A percentile compares a stretch with the other conserved stretches of the same genome.
These are phyloP conservation scores for Drosophila setosimentum DNA, from an alignment of 2,888 invertebrate genomes.

Conservation along the genomic window DNA sequence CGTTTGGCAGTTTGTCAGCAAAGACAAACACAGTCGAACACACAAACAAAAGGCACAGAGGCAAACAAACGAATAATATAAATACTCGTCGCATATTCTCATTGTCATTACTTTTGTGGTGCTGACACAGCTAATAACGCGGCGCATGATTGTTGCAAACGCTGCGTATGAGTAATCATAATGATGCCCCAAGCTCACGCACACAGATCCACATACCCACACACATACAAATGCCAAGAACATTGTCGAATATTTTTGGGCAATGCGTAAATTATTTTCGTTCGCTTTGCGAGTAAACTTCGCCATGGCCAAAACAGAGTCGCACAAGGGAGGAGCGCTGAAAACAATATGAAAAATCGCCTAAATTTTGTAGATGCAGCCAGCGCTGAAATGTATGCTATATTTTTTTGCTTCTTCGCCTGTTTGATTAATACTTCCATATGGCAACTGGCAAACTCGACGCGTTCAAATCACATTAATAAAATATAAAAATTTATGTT, in stretches of 20 bases:
- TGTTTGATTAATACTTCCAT: conserved; percentile 76
- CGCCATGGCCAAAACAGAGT: conserved; percentile 16
- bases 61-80: conserved; percentile 58
- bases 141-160: conserved; percentile 79
- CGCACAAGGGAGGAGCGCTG: conserved; percentile 16
- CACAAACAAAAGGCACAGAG: background rate
- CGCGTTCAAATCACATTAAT: conserved; percentile 77
- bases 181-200: conserved; percentile 56
- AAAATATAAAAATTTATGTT: conserved; percentile 80
- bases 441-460: conserved; percentile 73
- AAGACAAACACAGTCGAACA: conserved; percentile 6
- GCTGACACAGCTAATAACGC: conserved; percentile 80
- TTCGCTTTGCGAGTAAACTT: conserved; percentile 44
- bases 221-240: conserved; percentile 12
- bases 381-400: conserved; percentile 56
- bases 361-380: conserved; percentile 71
- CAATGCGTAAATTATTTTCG: conserved; percentile 73
- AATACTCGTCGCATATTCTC: conserved; percentile 77
- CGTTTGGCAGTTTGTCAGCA: conserved; percentile 47
- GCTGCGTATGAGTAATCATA: conserved; percentile 80
- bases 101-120: conserved; percentile 78
- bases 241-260: conserved; percentile 59
- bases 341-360: conserved; percentile 72
- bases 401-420: conserved; percentile 24
- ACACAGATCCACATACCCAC: conserved; percentile 9